Evolutionary conservation across 1,140 invertebrate species (phyloP).

Genomic region (Paracyclopina nana): DNA sequence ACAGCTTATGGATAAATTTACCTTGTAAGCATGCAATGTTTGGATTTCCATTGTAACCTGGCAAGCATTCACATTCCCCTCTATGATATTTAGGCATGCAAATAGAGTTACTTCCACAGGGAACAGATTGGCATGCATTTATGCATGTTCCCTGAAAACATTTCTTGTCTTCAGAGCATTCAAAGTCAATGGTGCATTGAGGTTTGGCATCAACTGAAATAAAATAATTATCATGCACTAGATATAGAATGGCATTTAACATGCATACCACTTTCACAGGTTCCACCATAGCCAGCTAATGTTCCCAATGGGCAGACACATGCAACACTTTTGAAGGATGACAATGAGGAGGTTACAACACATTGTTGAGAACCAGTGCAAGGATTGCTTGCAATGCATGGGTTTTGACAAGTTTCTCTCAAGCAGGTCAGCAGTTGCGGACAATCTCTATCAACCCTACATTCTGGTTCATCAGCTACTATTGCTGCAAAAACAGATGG

Average conservation of each 20-base stretch:
- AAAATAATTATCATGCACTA: too few species aligned
- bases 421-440: too few species aligned
- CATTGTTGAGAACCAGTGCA: conserved; percentile 25
- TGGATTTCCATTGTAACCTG: conserved; percentile 21
- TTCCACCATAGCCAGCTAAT: too few species aligned
- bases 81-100: not conserved
- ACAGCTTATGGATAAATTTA: conserved; percentile 13
- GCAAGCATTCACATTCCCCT: not conserved
- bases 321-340: too few species aligned
- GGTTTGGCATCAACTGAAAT: not conserved
- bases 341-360: conserved; percentile 20
- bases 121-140: not conserved
- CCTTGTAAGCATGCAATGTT: conserved; percentile 19
- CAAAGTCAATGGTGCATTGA: not conserved
- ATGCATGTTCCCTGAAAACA: not conserved
- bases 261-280: too few species aligned
- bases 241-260: too few species aligned
- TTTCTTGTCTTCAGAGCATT: not conserved
- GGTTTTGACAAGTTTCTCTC: conserved; percentile 18
- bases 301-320: too few species aligned
- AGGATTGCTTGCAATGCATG: too few species aligned
- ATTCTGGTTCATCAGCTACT: too few species aligned
- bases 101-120: not conserved
- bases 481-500: too few species aligned
- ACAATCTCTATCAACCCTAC: too few species aligned